Base-by-base conservation (phyloP, 2,888 invertebrate genomes). In the Invenusta paracnida region DNA sequence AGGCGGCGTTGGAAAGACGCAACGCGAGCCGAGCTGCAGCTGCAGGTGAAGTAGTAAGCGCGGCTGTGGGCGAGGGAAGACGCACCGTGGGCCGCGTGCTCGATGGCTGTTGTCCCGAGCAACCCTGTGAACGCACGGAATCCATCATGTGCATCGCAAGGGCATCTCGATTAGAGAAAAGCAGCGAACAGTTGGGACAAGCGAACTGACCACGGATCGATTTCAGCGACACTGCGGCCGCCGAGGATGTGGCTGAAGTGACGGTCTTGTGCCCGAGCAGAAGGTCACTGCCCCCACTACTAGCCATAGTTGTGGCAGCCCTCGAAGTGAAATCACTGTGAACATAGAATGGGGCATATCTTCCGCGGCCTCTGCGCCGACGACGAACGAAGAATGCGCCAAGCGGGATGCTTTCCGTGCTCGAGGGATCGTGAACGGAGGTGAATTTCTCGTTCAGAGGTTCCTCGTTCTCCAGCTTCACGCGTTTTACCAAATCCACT, bases 111-210 rank as follows among this genome's bases (percentile, higher is more conserved):
- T n/a, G n/a, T 5, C 79, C 79, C 30, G 48, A 85, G 29, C 67
- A 29, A 13, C 86, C 85, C 23, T 86, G 67, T n/a, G 29, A 83
- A 2, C 87, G 30, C 1, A 87, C 87, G 23, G 87, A 84, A 25
- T 87, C 87, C 90, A 91, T 90, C 87, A 91, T 89, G 86, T 91
- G 91, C 90, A 91, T 90, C 1, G 91, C 90, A 73, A 91, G 87
- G 0, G 90, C 87, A 86, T 91, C 90, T 81, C 90, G 89, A 85
- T 89, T 89, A 17, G 87, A 82, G 87, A 90, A 90, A 0, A 87
- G 81, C 31, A 88, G 87, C 2, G 88, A 88, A 87, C 91, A 91
- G 85, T 90, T 90, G 25, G 90, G 89, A 87, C 91, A 91, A 29
- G 73, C 67, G 25, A 87, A 87, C 27, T 87, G 86, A 27, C 87